These are phyloP conservation scores for Caenorhabditis becei DNA, from an alignment of 2,888 invertebrate species.

Conservation along the genomic window DNA sequence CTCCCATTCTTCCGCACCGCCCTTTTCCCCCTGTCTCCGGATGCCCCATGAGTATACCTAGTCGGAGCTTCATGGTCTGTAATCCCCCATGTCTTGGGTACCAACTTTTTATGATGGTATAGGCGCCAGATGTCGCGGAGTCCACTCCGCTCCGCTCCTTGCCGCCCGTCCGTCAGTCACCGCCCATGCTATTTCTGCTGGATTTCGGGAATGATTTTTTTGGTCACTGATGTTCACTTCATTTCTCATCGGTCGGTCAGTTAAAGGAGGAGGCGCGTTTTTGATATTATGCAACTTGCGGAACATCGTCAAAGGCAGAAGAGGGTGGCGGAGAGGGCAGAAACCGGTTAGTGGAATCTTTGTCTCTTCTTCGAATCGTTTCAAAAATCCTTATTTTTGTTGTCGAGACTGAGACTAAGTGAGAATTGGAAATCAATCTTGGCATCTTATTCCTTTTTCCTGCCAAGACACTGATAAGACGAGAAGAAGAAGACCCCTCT, in stretches of 20 bases:
- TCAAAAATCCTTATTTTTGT: slow-evolving; percentile 30
- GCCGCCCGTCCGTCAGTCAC: slow-evolving; percentile 5
- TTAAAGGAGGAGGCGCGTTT: slow-evolving; percentile 16
- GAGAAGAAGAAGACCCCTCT: too few species aligned
- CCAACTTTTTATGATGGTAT: slow-evolving; percentile 47
- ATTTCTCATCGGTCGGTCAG: slow-evolving; percentile 42
- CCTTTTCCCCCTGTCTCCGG: slow-evolving; percentile 2
- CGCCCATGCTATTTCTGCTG: not conserved
- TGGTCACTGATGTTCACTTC: slow-evolving; percentile 53
- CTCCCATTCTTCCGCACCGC: slow-evolving; percentile 22
- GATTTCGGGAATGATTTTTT: slow-evolving; percentile 22
- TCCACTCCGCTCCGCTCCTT: slow-evolving; percentile 14
- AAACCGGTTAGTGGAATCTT: slow-evolving; percentile 42
- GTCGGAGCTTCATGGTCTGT: not conserved
- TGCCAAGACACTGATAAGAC: not conserved
- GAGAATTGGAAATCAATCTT: not conserved
- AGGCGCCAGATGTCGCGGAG: slow-evolving; percentile 40
- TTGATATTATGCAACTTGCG: slow-evolving; percentile 61
- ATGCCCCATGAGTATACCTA: not conserved
- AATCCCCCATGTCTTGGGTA: not conserved
- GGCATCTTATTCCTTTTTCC: not conserved
- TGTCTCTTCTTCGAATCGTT: slow-evolving; percentile 35
- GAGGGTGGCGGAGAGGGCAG: slow-evolving; percentile 2
- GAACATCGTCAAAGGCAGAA: slow-evolving; percentile 52
- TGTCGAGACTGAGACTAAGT: not conserved